Base-by-base conservation (phyloP, 2,888 invertebrate species). In the Rhabditophanes sp. region DNA sequence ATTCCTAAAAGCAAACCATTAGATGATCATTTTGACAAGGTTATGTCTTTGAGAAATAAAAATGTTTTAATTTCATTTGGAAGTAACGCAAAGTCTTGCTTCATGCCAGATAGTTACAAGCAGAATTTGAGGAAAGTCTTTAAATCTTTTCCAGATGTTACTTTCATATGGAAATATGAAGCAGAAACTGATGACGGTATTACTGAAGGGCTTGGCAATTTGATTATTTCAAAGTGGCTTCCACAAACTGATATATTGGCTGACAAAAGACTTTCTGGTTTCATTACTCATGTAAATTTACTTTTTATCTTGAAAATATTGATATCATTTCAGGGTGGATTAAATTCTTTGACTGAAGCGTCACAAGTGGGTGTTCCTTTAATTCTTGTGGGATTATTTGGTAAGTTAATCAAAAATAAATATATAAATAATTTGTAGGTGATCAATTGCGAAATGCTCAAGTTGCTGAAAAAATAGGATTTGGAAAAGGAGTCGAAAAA, bases 111-210 rank as follows among this genome's bases (percentile, higher is more conserved):
- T 11, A 4, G 3, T 7, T 18, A 29, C 30, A 19, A 21, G 15
- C 3, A 17, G 2, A 32, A 32, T 15, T n/a, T n/a, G n/a, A n/a
- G n/a, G n/a, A n/a, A n/a, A n/a, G n/a, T n/a, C n/a, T n/a, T n/a
- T n/a, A n/a, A n/a, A n/a, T n/a, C n/a, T n/a, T n/a, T n/a, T n/a
- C 15, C 15, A 9, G 27, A 32, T 12, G 30, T 19, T 15, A 21
- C 25, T 32, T 32, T 32, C 30, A 25, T 32, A 14, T 32, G 24
- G 26, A n/a, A 32, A 17, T n/a, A 29, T 21, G 26, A 32, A 2
- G n/a, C n/a, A n/a, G n/a, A n/a, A n/a, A n/a, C n/a, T n/a, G n/a
- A n/a, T n/a, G 33, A 21, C 6, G n/a, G 14, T 19, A 9, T 2
- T 11, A 9, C 31, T 4, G 30, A 32, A 12, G 17, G 11, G 5